Percentiles rank a stretch among this genome's conserved stretches.
These are phyloP conservation scores for Ammospiza nelsoni DNA, from an alignment of 2,113 vertebrate genomes.

Conservation along the genomic window DNA sequence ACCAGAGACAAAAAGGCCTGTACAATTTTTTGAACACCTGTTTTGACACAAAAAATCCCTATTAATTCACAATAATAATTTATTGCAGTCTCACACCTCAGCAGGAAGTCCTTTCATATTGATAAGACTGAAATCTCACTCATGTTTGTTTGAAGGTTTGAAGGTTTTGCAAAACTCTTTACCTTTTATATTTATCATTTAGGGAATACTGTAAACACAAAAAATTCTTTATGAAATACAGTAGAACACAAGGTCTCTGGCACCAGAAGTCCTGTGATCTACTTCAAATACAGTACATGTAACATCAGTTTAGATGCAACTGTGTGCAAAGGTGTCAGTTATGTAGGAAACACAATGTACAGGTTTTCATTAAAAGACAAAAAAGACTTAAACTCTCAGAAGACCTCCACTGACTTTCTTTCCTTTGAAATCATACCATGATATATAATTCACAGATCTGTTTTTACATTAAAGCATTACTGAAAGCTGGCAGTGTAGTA, in stretches of 20 bases:
- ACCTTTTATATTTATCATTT: constrained; percentile 2
- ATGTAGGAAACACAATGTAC: neutral
- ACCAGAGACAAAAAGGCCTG: neutral
- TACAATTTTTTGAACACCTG: neutral
- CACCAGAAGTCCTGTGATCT: neutral
- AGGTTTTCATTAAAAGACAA: constrained; percentile 5
- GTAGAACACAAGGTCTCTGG: neutral
- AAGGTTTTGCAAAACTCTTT: neutral
- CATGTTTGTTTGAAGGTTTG: neutral
- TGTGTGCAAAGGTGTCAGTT: neutral
- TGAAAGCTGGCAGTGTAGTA: neutral
- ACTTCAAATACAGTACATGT: neutral
- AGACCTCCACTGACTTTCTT: neutral
- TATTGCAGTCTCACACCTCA: neutral
- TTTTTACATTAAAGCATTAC: neutral
- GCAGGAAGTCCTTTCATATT: neutral
- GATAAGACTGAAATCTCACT: neutral
- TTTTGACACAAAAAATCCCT: neutral
- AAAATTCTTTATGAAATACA: neutral
- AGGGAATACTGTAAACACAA: neutral
- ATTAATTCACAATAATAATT: neutral
- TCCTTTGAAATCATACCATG: neutral
- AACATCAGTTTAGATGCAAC: neutral
- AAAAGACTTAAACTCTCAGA: neutral
- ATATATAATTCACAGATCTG: neutral